Conservation (phyloP, 2,888 invertebrate species). For the Muscina levida region DNA sequence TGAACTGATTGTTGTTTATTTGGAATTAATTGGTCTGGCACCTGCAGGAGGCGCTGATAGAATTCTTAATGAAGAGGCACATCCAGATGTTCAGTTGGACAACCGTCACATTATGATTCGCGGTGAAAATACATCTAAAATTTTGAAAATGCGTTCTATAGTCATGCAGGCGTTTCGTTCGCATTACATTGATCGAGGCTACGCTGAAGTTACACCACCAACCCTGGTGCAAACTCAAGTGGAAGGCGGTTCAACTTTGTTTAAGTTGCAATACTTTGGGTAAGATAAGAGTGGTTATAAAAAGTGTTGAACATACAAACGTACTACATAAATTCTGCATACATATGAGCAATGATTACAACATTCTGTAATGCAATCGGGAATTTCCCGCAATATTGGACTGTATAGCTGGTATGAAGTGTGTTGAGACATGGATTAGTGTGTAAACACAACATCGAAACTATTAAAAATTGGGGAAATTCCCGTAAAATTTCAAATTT, state of each 20-base stretch:
- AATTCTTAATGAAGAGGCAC: slow-evolving; percentile 97
- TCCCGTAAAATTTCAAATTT: no score
- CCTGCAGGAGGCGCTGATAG: slow-evolving; percentile 99
- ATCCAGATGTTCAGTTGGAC: slow-evolving; percentile 97
- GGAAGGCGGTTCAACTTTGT: slow-evolving; percentile 99
- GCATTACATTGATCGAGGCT: slow-evolving; percentile 90
- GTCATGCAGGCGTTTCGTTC: slow-evolving; percentile 90
- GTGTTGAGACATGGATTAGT: no score
- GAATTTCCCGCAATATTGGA: no score
- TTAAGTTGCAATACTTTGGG: slow-evolving; percentile 92
- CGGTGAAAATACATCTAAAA: slow-evolving; percentile 97
- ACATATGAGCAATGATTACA: no score
- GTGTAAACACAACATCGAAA: no score
- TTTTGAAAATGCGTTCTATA: slow-evolving; percentile 93
- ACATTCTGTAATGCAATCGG: no score
- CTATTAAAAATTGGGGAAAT: no score
- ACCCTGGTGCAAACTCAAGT: slow-evolving; percentile 99
- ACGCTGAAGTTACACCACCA: slow-evolving; percentile 96
- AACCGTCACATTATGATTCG: slow-evolving; percentile 98
- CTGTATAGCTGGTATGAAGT: no score
- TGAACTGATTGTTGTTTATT: slow-evolving; percentile 94
- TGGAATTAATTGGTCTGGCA: slow-evolving; percentile 94
- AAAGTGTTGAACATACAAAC: no score
- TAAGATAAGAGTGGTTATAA: no score
- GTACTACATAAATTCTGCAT: no score